A percentile compares a stretch with the other conserved stretches of the same genome.
phyloP scores from a whole-genome alignment of 2,113 vertebrate genomes.

The Bombycilla garrulus region DNA sequence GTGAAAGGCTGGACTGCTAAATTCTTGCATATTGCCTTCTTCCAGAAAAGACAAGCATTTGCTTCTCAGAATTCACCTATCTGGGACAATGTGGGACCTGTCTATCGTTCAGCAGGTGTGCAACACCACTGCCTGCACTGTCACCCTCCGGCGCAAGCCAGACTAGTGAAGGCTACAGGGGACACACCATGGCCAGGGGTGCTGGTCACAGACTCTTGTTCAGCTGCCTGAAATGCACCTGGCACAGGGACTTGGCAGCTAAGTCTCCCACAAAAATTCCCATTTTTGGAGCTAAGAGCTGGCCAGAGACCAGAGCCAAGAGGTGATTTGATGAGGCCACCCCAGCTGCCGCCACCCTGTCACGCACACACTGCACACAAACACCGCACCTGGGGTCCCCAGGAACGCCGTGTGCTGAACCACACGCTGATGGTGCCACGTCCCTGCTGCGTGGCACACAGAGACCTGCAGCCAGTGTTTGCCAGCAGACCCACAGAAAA shows the following conservation, averaged over 20 bases:
- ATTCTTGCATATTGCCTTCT: not conserved
- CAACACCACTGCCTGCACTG: not conserved
- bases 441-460: fast-evolving
- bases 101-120: not conserved
- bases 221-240: not conserved
- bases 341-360: not conserved
- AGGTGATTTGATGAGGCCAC: not conserved
- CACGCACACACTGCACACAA: not conserved
- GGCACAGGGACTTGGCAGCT: not conserved
- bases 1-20: not conserved
- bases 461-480: fast-evolving
- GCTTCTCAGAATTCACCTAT: not conserved
- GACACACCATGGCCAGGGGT: fast-evolving
- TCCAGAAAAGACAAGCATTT: not conserved
- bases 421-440: fast-evolving
- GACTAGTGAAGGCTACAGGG: not conserved
- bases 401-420: not conserved
- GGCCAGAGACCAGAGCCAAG: not conserved
- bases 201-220: not conserved
- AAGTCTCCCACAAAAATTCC: fast-evolving
- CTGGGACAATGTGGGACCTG: not conserved
- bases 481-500: not conserved
- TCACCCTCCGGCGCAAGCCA: fast-evolving
- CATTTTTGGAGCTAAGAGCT: not conserved
- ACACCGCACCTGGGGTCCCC: not conserved